Base-by-base conservation (phyloP, 2,888 invertebrate genomes). In the Agelastica alni region DNA sequence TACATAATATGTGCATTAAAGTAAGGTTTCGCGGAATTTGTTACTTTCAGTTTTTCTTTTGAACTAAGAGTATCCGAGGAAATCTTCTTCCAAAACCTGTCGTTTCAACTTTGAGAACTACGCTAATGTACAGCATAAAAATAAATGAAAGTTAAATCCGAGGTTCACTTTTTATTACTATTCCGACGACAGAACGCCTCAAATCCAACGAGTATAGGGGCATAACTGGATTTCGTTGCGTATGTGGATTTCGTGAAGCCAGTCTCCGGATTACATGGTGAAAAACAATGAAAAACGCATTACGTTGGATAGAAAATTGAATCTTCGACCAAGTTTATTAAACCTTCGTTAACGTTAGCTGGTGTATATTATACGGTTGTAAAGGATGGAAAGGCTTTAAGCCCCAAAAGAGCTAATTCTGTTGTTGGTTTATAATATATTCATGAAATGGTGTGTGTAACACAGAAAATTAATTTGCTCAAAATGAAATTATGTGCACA, bases 211-310 rank as follows among this genome's bases (percentile, higher is more conserved):
- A 5, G 18, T 3, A 10, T 9, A 17, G 26, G 30, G 26, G 6
- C 22, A 32, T 17, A 34, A 34, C 34, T 20, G 45, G 20, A 36
- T 45, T 26, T 20, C 5, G 36, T 14, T 45, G 34, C 34, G 26
- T 45, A 34, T 45, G 45, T 34, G 45, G 45, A 34, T 45, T 45
- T 34, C 34, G 26, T 34, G 13, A 9, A 45, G 34, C 32, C 6
- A 12, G 16, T 17, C 7, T 14, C 4, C 14, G 34, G 45, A 45
- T 34, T 45, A 45, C 34, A 22, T 16, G 22, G 45, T 34, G 45
- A 34, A 34, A 42, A 45, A 45, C 45, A 45, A 45, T 45, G 45
- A 45, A 45, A 45, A 45, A 45, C 32, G 26, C 20, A 45, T 45
- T 45, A 45, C 26, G n/a, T 13, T 20, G 45, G 45, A 45, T 45